Evolutionary conservation across 2,113 vertebrate species (phyloP), one percentile per base, ranked within the genome.

Genomic region (Marmota monax): DNA sequence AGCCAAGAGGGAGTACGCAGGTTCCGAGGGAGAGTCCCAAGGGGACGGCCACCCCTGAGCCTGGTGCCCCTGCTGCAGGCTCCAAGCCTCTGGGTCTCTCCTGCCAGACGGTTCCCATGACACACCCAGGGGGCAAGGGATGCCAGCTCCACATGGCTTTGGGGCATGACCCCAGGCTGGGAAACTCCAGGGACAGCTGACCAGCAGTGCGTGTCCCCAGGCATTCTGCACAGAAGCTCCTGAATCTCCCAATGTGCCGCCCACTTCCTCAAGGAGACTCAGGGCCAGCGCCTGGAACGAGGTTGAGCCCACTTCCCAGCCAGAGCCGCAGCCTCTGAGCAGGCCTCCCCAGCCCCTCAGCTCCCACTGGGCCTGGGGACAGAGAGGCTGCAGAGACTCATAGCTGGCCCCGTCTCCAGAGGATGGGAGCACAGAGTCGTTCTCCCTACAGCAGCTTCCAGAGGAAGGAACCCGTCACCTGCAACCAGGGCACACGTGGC

Each of bases 51-150:
- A 7, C 18, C 73, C 58, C 16, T 34, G 56, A 22, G 45, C 27
- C 4, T 0, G 0, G 32, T 23, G n/a, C 9, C 2, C 8, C 29
- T 34, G 45, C 7, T 22, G 42, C 77, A 74, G 51, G 63, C 20
- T 29, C 61, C 4, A 29, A 39, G 53, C 20, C n/a, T 48, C 61
- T 2, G 53, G n/a, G 22, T 13, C 56, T 61, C 22, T 37, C n/a
- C 20, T 39, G 16, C 22, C 22, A 48, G 76, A 65, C 13, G 11
- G 88, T 18, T 45, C 74, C 48, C 56, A 74, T 0, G 29, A 16
- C 74, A 22, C 0, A 0, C 2, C 20, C 20, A n/a, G 27, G 4
- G 32, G 91, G 22, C 32, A n/a, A 65, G 29, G 32, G 67, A 18
- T 2, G 27, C 65, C 65, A 79, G 84, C 37, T 80, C 51, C 32